Evolutionary conservation across 2,888 invertebrate species (phyloP), one percentile per base, ranked within the genome.

Genomic region (Agapostemon virescens): DNA sequence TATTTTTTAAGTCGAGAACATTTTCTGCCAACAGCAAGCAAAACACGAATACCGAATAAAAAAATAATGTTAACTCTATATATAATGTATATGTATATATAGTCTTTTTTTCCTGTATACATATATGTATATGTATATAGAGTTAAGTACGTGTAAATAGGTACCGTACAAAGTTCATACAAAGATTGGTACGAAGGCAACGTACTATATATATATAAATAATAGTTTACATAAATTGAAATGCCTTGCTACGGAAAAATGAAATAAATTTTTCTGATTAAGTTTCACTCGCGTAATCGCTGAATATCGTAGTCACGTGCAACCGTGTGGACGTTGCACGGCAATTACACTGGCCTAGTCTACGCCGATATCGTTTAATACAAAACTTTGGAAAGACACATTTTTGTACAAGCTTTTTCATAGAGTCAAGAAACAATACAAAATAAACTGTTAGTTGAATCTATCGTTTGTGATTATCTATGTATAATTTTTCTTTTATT

Each of bases 301-400:
- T 73, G 58, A 70, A 33, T 72, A 17, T 63, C 42, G 61, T 64
- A 66, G 36, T 38, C 49, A 33, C 30, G 49, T 76, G 61, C 17
- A 67, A 69, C 64, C 4, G n/a, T 72, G 52, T 30, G 45, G 69
- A 40, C 40, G 45, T 67, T 73, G 49, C 58, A 64, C 26, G 42
- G 30, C 69, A 67, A 26, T 68, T 45, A 52, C 61, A 77, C 66
- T 55, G 85, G 85, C 85, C 86, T 86, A 86, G 36, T 80, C 58
- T 49, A 49, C 52, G 61, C 52, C 40, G 13, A 67, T 78, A 58
- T 70, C 26, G 26, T 63, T 82, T 79, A 61, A 36, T 63, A 70
- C 33, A 52, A 61, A 17, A 66, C 38, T 73, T 76, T 71, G 61
- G 23, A 69, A 20, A 26, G 45, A 45, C 58, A 69, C 58, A 71